Evolutionary conservation across 1,140 invertebrate species (phyloP).

Genomic region (Drosophila hydei): DNA sequence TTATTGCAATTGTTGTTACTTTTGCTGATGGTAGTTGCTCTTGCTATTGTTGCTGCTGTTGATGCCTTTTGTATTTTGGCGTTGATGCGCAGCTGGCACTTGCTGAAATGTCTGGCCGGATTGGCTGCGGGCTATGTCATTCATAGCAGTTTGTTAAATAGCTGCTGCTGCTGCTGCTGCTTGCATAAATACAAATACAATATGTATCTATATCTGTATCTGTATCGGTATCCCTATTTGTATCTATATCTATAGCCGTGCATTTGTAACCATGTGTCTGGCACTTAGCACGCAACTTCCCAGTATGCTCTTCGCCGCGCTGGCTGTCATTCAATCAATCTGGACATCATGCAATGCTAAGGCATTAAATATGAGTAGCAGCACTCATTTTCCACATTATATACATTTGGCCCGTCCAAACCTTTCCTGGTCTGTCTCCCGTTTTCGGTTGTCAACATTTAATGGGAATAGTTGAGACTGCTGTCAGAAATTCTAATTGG

Average conservation of each 20-base stretch:
- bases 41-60: slow-evolving; percentile 28
- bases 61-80: slow-evolving; percentile 72
- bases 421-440: neutral
- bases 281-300: slow-evolving; percentile 74
- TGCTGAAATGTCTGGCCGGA: slow-evolving; percentile 76
- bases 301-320: slow-evolving; percentile 19
- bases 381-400: slow-evolving; percentile 21
- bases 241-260: slow-evolving; percentile 29
- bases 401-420: slow-evolving; percentile 9
- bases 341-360: slow-evolving; percentile 66
- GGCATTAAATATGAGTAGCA: slow-evolving; percentile 43
- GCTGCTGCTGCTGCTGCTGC: slow-evolving; percentile 17
- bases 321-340: slow-evolving; percentile 73
- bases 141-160: slow-evolving; percentile 67
- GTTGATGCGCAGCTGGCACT: slow-evolving; percentile 77
- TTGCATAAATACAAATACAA: neutral
- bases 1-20: slow-evolving; percentile 32
- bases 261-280: slow-evolving; percentile 40
- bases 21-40: slow-evolving; percentile 31
- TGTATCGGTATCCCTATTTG: slow-evolving; percentile 18
- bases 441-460: slow-evolving; percentile 39
- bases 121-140: slow-evolving; percentile 64
- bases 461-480: slow-evolving; percentile 53
- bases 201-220: slow-evolving; percentile 6
- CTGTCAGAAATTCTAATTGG: slow-evolving; percentile 58